Evolutionary conservation across 2,113 vertebrate species (phyloP).

Genomic region (Crypturellus undulatus): DNA sequence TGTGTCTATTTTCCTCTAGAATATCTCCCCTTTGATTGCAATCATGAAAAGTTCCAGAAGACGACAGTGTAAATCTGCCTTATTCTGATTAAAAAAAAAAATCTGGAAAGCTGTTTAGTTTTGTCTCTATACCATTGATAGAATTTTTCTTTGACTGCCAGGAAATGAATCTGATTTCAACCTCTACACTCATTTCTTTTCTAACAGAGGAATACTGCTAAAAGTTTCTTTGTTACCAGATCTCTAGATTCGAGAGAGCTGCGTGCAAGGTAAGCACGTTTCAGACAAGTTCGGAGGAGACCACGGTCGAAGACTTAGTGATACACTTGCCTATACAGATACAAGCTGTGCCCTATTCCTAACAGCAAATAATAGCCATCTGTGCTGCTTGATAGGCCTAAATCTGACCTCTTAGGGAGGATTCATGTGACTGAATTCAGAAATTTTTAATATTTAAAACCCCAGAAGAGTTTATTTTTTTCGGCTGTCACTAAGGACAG

Average conservation of each 20-base stretch:
- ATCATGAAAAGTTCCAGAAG: not conserved
- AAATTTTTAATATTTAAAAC: not conserved
- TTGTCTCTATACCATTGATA: not conserved
- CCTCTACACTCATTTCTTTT: not conserved
- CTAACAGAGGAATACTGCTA: not conserved
- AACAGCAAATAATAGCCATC: not conserved
- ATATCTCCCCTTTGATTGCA: slow-evolving; percentile 1
- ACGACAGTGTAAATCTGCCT: not conserved
- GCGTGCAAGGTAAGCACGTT: not conserved
- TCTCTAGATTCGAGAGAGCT: not conserved
- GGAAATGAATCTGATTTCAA: not conserved
- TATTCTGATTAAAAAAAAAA: not conserved
- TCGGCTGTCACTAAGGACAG: not conserved
- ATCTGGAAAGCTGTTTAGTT: not conserved
- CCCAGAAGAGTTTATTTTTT: not conserved
- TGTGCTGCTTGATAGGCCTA: not conserved
- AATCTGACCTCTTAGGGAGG: not conserved
- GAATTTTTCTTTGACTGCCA: not conserved
- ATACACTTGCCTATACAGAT: not conserved
- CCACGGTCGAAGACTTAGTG: not conserved
- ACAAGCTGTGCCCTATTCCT: rapidly evolving
- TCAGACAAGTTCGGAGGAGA: not conserved
- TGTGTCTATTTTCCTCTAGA: slow-evolving; percentile 11
- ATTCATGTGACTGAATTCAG: not conserved
- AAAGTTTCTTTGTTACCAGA: not conserved